Conservation (phyloP, 35 echinoderm and acorn worm species). For the Apostichopus japonicus region DNA sequence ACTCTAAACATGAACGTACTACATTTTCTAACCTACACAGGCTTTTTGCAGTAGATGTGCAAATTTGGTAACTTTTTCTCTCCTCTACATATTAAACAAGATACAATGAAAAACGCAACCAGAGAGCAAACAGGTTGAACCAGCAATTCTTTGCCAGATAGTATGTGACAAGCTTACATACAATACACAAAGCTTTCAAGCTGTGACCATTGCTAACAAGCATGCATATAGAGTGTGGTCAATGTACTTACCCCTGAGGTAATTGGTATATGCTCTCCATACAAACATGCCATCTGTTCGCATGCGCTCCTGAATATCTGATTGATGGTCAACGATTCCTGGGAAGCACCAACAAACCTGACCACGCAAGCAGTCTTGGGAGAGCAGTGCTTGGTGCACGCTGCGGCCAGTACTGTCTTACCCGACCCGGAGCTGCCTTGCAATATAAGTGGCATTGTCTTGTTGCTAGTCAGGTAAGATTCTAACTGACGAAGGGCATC, state of each 20-base stretch:
- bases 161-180: too few species aligned
- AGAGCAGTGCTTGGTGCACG: slow-evolving; percentile 61
- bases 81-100: too few species aligned
- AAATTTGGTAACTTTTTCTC: too few species aligned
- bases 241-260: slow-evolving; percentile 74
- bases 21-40: too few species aligned
- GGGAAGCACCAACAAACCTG: slow-evolving; percentile 82
- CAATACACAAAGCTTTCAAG: too few species aligned
- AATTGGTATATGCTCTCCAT: slow-evolving; percentile 95
- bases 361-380: slow-evolving; percentile 77
- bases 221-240: too few species aligned
- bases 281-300: slow-evolving; percentile 93
- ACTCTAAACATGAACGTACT: too few species aligned
- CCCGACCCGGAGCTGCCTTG: slow-evolving; percentile 83
- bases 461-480: slow-evolving; percentile 71
- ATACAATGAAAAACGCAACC: too few species aligned
- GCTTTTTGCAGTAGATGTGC: too few species aligned
- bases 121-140: too few species aligned
- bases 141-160: too few species aligned
- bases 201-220: too few species aligned
- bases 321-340: slow-evolving; percentile 72
- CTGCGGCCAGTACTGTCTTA: slow-evolving; percentile 80
- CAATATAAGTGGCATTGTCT: slow-evolving; percentile 70
- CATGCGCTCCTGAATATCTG: slow-evolving; percentile 88
- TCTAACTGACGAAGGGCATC: slow-evolving; percentile 71